Evolutionary conservation across 2,113 vertebrate species (phyloP).

Genomic region (Saccopteryx leptura): DNA sequence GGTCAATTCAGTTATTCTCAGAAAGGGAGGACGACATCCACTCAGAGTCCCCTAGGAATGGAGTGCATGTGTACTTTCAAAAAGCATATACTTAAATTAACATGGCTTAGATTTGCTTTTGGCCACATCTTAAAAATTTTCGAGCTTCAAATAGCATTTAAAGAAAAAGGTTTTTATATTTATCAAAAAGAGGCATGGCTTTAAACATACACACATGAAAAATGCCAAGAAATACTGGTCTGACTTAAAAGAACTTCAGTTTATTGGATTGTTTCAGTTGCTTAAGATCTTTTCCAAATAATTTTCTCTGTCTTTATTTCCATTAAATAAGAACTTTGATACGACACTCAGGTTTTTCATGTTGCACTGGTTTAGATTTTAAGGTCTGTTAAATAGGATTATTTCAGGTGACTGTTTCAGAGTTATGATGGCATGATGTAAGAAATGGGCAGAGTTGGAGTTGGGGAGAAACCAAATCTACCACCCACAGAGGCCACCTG

Average conservation of each 20-base stretch:
- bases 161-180: conserved; percentile 26
- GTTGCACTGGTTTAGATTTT: background rate
- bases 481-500: background rate
- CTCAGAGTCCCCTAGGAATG: background rate
- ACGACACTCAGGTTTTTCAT: background rate
- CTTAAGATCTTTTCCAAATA: background rate
- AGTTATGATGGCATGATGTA: background rate
- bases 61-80: background rate
- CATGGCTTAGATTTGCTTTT: background rate
- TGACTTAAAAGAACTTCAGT: background rate
- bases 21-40: background rate
- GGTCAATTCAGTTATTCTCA: background rate
- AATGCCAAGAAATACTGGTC: background rate
- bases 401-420: background rate
- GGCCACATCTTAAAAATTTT: background rate
- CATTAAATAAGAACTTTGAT: background rate
- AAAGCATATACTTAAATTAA: background rate
- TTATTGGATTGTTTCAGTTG: background rate
- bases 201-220: background rate
- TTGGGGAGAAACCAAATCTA: background rate
- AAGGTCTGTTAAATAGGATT: background rate
- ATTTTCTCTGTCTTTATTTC: conserved; percentile 38
- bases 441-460: background rate
- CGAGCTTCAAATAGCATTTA: conserved; percentile 18
- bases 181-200: background rate